Percentiles rank a stretch among this genome's conserved stretches.
Conservation (phyloP, 2,888 invertebrate species). For the Baccha elongata region DNA sequence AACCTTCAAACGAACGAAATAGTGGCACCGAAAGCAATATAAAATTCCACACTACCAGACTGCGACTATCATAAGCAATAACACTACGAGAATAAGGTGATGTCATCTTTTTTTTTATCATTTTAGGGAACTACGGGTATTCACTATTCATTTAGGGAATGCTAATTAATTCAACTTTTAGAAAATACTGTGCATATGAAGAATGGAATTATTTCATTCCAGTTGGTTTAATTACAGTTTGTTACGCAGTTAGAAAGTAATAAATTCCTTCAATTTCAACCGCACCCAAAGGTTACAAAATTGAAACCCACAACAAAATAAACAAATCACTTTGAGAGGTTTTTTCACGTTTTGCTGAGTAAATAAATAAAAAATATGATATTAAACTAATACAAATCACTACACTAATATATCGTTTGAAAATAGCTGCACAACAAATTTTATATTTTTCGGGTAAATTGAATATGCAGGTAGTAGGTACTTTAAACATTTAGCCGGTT, state of each 20-base stretch:
- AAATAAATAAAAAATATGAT: slow-evolving; percentile 13
- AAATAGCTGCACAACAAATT: slow-evolving; percentile 10
- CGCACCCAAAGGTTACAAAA: slow-evolving; percentile 17
- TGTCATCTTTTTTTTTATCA: slow-evolving; percentile 65
- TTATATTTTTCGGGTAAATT: too few relatives aligned
- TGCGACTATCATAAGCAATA: background rate
- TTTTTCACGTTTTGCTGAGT: background rate
- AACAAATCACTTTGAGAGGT: slow-evolving; percentile 2
- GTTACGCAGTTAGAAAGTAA: slow-evolving; percentile 11
- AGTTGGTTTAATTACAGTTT: slow-evolving; percentile 25
- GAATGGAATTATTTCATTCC: background rate
- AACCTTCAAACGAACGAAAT: slow-evolving; percentile 36
- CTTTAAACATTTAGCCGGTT: background rate
- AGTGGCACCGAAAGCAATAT: slow-evolving; percentile 22
- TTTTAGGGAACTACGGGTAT: slow-evolving; percentile 7
- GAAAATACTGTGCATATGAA: slow-evolving; percentile 16
- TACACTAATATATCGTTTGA: slow-evolving; percentile 37
- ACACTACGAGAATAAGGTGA: slow-evolving; percentile 49
- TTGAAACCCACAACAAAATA: background rate
- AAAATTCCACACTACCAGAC: slow-evolving; percentile 48
- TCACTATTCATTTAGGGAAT: slow-evolving; percentile 16
- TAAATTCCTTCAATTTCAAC: slow-evolving; percentile 12
- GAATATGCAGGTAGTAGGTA: background rate
- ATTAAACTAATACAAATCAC: slow-evolving; percentile 27
- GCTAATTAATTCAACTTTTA: slow-evolving; percentile 31